Base-by-base conservation (phyloP, 2,113 vertebrate species). In the Actenoides lindsayi region DNA sequence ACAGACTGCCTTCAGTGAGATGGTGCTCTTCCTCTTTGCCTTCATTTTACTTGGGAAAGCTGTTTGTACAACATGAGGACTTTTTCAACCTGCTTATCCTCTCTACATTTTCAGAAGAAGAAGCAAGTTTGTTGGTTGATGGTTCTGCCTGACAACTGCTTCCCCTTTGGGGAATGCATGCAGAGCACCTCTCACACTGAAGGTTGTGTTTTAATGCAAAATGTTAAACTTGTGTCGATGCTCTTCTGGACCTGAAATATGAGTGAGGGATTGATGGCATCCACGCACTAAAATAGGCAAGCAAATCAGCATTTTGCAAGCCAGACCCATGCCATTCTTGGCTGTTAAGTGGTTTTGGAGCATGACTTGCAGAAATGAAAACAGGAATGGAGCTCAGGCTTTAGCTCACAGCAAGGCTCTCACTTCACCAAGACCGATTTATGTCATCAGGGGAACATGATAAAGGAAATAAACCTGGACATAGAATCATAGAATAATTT, bases 151-250 rank as follows among this genome's bases (percentile, higher is more conserved):
- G 85, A n/a, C 16, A 68, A 39, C 53, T 50, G 6, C 11, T 41
- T 71, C 18, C 17, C 25, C 44, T 44, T 8, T 27, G 21, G n/a
- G 30, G 11, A 25, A n/a, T 16, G 37, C 27, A 53, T 3, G 12
- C 14, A 50, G 7, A 33, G 2, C 35, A 50, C 8, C 11, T 2
- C 21, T 48, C 21, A 56, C 17, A 12, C 30, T 8, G 30, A 31
- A 71, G 28, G 25, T 13, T 35, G 24, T 0, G 3, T 48, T 85
- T 56, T 41, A 71, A 33, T 48, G 48, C 25, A 75, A 84, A 62
- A 39, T 23, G 8, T 70, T 41, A 87, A 74, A 51, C 13, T 11
- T 0, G 1, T 0, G 0, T 24, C 2, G 1, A 39, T 71, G 33
- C 10, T 64, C 15, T 56, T 83, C 57, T 21, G 30, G 39, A 57